phyloP scores from a whole-genome alignment of 2,797 vertebrate genomes.

The Xiphophorus birchmanni region DNA sequence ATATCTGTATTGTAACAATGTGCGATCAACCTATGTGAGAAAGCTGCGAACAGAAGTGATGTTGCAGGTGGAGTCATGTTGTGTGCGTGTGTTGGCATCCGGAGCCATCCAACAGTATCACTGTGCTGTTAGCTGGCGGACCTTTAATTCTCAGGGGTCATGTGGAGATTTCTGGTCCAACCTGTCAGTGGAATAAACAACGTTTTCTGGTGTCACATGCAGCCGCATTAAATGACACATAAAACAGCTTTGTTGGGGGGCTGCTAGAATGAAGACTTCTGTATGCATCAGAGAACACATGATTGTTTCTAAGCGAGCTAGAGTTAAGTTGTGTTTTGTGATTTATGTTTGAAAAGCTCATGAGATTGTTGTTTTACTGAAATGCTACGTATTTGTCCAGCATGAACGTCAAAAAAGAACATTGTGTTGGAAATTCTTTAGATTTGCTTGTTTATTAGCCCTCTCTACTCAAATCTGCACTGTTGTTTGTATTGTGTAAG shows the following conservation, averaged over 20 bases:
- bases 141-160: conserved; percentile 11
- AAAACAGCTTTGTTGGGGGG: conserved; percentile 8
- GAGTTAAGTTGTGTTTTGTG: not conserved
- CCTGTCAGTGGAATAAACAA: conserved; percentile 47
- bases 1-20: not conserved
- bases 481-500: not conserved
- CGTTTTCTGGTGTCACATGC: conserved; percentile 46
- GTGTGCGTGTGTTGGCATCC: conserved; percentile 6
- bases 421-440: not conserved
- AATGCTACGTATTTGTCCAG: not conserved
- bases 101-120: not conserved
- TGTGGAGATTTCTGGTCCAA: conserved; percentile 51
- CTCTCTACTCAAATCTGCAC: not conserved
- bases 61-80: conserved; percentile 9
- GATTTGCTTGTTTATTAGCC: not conserved
- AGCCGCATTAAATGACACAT: not conserved
- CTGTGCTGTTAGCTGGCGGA: conserved; percentile 16
- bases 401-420: not conserved
- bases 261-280: conserved; percentile 18
- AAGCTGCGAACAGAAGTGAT: not conserved
- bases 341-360: not conserved
- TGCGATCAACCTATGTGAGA: not conserved
- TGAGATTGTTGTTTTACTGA: not conserved
- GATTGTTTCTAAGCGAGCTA: not conserved
- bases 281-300: not conserved